Base-by-base conservation (phyloP, 1,140 invertebrate genomes). In the Drosophila pandora region DNA sequence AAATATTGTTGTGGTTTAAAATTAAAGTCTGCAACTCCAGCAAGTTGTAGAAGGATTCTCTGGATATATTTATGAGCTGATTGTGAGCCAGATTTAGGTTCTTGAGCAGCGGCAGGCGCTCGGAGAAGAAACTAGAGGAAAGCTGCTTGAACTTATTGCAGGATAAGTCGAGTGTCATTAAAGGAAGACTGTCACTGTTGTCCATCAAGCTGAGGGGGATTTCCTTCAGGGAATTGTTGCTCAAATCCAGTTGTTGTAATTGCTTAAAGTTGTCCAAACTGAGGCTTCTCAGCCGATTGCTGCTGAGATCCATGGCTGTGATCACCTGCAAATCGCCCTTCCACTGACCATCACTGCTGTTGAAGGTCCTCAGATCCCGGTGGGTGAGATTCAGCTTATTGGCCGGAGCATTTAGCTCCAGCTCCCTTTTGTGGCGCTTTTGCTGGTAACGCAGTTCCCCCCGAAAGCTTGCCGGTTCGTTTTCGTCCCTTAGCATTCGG, bases 61-160 rank as follows among this genome's bases (percentile, higher is more conserved):
- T 77, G 6, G 63, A 69, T 6, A 91, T 85, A 10, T 70, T 74
- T 17, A 79, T 60, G 30, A 93, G 73, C 2, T 54, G 71, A 52
- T 94, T 94, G 63, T 87, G 59, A 0, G 95, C 95, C 64, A 95
- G 78, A 90, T 96, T 95, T 37, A 96, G 78, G 21, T 92, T 91
- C 67, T 93, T 92, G 13, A 94, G 85, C 76, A 92, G 92, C 0
- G 79, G 79, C 73, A 83, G 62, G 2, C 76, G 88, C 37, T 79
- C 72, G 0, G 28, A 59, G 25, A 91, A 91, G 23, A 90, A 78
- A 8, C 59, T 80, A 0, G 92, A 73, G 1, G 84, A 88, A 28
- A 94, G 62, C 12, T 91, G 76, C 12, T 59, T 69, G 23, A 95
- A 84, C 22, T 78, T 74, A 82, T 94, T 94, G 55, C 90, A 64